Base-by-base conservation (phyloP, 2,888 invertebrate species). In the Subacronicta megacephala region DNA sequence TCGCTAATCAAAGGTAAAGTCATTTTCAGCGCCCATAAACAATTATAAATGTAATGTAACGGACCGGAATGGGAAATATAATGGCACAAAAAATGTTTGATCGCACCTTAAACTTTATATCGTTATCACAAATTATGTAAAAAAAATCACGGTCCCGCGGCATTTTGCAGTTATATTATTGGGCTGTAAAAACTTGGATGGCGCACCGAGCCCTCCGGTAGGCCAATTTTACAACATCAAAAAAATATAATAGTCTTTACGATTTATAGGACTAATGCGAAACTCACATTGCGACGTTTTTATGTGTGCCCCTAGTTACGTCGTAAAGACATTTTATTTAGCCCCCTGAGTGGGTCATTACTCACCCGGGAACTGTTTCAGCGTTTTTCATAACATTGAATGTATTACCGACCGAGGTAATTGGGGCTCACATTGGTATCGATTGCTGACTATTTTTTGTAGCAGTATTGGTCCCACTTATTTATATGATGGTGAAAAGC, bases 291-390 rank as follows among this genome's bases (percentile, higher is more conserved):
- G 57, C 62, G 62, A 55, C 44, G 54, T 57, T 75, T 65, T 75
- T 74, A 71, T 74, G 64, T 67, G 57, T 56, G 59, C 59, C 53
- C 71, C 56, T 75, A 75, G 72, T 75, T 75, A 69, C 52, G 42
- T 75, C 75, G 64, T 76, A 72, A 76, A 77, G 75, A 73, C 59
- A 66, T 75, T 74, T 76, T 73, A 70, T 62, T 76, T 68, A 54
- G 56, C 62, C 53, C 58, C 56, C 61, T 62, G 62, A 75, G 71
- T 72, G 67, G 61, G 61, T 47, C 75, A 75, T 76, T 72, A 76
- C 59, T 77, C 76, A 65, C 51, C 12, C 41, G 50, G 58, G 47
- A 62, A 70, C 73, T 72, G 65, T 72, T 70, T 72, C 75, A 75
- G 78, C 75, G 67, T 65, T 77, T 77, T 77, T 67, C 58, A 58